Evolutionary conservation across 2,113 vertebrate genomes (phyloP), one percentile per base, ranked within the genome.

Genomic region (Mus pahari): DNA sequence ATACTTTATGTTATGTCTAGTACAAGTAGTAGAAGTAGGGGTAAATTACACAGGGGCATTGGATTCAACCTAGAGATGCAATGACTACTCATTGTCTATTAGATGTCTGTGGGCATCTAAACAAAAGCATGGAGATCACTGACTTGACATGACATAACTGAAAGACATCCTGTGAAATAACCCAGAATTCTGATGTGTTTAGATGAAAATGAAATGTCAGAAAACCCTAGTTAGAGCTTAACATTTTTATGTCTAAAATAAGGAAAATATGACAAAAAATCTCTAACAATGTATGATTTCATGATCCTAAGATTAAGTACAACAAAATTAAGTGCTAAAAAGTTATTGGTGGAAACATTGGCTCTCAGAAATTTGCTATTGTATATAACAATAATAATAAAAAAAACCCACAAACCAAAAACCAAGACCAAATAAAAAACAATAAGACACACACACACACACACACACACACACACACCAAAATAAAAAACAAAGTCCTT

Each of bases 291-390:
- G 86, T 84, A 53, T 39, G 42, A 87, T 75, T 91, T 66, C 58
- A 86, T 84, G 6, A 92, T 48, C 77, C 50, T 81, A 94, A 96
- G 93, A 78, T 74, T 86, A 42, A 73, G 42, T 78, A 86, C 26
- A 83, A 5, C 2, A 48, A 48, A 22, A 48, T 64, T 48, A 66
- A 39, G 5, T 71, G 33, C 3, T 24, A 26, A 28, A 70, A 70
- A 87, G 74, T 74, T 71, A 60, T 31, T 42, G 19, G 17, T 91
- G 45, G 66, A 88, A 94, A 89, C 33, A 17, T 6, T 82, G 39
- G 48, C 48, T 96, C 64, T 42, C 36, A 68, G 66, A 7, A 94
- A 71, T 24, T 36, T 20, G 45, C 5, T 31, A 53, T 42, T 78
- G 7, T 62, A 77, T 55, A 26, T 48, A 88, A 36, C 3, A 66